These are phyloP conservation scores for Rhopalosiphum nymphaeae DNA, from an alignment of 2,888 invertebrate species.

Conservation along the genomic window DNA sequence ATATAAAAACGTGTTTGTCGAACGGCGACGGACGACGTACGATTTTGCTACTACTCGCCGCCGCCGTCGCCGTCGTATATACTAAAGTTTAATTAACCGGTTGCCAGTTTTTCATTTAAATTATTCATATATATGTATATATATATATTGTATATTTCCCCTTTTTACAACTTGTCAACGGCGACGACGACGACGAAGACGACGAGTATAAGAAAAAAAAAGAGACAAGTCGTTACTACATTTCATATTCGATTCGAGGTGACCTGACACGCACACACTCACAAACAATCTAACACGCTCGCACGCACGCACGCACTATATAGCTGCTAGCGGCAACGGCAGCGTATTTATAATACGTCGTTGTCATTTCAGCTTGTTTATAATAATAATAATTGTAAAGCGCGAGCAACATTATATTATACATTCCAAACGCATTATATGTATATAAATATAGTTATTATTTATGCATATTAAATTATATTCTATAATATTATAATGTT, in stretches of 20 bases:
- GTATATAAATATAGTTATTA: constrained; percentile 4
- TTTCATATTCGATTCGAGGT: constrained; percentile 56
- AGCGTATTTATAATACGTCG: constrained; percentile 12
- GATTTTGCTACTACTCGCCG: constrained; percentile 51
- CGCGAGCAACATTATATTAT: not conserved
- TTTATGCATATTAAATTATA: constrained; percentile 6
- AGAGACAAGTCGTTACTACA: constrained; percentile 50
- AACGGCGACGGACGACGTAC: constrained; percentile 39
- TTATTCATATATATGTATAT: constrained; percentile 33
- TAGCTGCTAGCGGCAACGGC: not conserved
- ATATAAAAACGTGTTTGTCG: constrained; percentile 41
- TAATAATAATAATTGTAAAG: constrained; percentile 7
- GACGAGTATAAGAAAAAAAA: constrained; percentile 16
- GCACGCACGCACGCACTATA: not conserved
- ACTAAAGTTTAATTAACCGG: constrained; percentile 59
- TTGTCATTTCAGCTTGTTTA: constrained; percentile 42
- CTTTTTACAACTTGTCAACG: constrained; percentile 60
- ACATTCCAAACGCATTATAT: not conserved
- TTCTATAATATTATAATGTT: not conserved
- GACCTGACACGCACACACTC: constrained; percentile 29
- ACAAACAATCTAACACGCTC: not conserved
- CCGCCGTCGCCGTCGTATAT: not conserved
- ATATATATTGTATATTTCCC: constrained; percentile 31
- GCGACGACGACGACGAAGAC: constrained; percentile 10
- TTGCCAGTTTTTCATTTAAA: constrained; percentile 56